Base-by-base conservation (phyloP, 2,113 vertebrate genomes). In the Aviceda subcristata region DNA sequence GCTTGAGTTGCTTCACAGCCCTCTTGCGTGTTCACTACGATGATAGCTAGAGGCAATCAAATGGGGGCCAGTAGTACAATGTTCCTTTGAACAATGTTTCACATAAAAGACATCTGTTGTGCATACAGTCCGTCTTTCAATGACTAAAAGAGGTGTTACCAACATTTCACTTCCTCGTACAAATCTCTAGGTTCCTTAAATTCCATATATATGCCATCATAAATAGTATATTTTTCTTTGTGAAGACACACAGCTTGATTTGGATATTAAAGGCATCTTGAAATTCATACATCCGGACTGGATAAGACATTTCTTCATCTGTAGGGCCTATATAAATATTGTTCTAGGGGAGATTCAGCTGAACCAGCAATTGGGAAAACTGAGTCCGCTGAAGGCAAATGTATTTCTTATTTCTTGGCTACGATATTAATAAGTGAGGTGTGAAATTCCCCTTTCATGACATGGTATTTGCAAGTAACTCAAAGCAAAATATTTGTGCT, bases 241-340 rank as follows among this genome's bases (percentile, higher is more conserved):
- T 93, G 91, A 95, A 76, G 93, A 97, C 91, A 96, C 51, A 46
- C 88, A 97, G 82, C 82, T 95, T 90, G 95, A 88, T 96, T 95
- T 93, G 93, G 74, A 71, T 84, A 92, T 96, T 95, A 90, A 96
- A 97, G 87, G 86, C 38, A 78, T 92, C 76, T 94, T 94, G 90
- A 97, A 97, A 92, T 96, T 97, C 90, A 82, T 96, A 80, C 88
- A 94, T 97, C 76, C 73, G 45, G 73, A 75, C 50, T 79, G 66
- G 50, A 84, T 96, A 79, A 94, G 81, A 96, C 34, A 45, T 67
- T 96, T 97, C 48, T 96, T 97, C 87, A 93, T 94, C n/a, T 85
- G 88, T 80, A 95, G 57, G 74, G 63, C 72, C 92, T 96, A 94
- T 86, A 94, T 96, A 98, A 98, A 97, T 96, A 95, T 69, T 93